These are phyloP conservation scores for Hydrolagus affinis DNA, from an alignment of 2,113 vertebrate species.

Conservation along the genomic window DNA sequence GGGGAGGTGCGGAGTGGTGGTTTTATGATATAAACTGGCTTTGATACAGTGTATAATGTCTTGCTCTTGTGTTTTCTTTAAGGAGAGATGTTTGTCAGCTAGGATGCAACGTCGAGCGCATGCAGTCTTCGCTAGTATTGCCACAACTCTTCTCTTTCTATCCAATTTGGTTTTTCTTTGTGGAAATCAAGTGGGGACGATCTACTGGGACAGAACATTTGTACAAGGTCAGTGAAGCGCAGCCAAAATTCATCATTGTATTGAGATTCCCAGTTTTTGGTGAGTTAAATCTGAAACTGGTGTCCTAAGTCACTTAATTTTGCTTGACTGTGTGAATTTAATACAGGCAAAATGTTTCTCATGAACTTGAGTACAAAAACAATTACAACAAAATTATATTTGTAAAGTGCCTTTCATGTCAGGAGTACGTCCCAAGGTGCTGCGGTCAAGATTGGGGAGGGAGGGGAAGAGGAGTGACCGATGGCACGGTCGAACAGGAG, in stretches of 20 bases:
- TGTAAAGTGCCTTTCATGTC: too few relatives aligned
- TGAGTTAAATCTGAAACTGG: background rate
- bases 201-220: slow-evolving; percentile 88
- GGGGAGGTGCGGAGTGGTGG: too few relatives aligned
- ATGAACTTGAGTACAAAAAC: too few relatives aligned
- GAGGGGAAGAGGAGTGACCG: too few relatives aligned
- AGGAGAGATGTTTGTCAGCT: slow-evolving; percentile 66
- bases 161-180: slow-evolving; percentile 95
- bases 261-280: background rate
- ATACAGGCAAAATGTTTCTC: too few relatives aligned
- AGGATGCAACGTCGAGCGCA: slow-evolving; percentile 63
- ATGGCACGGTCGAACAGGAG: too few relatives aligned
- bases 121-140: slow-evolving; percentile 74
- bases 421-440: too few relatives aligned
- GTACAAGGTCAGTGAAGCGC: slow-evolving; percentile 63
- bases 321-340: too few relatives aligned
- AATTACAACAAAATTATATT: too few relatives aligned
- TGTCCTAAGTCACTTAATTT: background rate
- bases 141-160: slow-evolving; percentile 84
- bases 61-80: slow-evolving; percentile 35
- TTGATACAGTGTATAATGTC: background rate
- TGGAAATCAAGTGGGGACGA: slow-evolving; percentile 73
- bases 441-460: too few relatives aligned
- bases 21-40: too few relatives aligned
- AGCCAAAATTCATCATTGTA: background rate